Base-by-base conservation (phyloP, 2,113 vertebrate species). In the Pterocles burchelli region DNA sequence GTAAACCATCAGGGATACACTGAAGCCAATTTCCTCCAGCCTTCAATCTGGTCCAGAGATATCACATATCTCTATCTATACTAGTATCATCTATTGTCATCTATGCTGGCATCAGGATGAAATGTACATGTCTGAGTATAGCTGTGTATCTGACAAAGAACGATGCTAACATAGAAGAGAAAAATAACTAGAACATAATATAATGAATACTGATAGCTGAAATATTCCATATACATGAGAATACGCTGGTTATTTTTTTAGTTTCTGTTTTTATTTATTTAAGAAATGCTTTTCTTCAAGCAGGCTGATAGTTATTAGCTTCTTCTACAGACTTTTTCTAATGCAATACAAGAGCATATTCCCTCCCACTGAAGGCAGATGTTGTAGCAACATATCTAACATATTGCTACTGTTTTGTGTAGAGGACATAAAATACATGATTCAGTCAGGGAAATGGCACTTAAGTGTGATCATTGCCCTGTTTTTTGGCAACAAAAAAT, bases 11-110 rank as follows among this genome's bases (percentile, higher is more conserved):
- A 90, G 75, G 41, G 59, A 57, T 55, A 36, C 22, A 63, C 28
- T 36, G 88, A 96, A 96, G 54, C 18, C 82, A 93, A 94, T 97
- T 96, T 96, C 48, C 63, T 90, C 45, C 55, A 80, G 51, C 63
- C 93, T 87, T 77, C 89, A 87, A 85, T 92, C 66, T 70, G 70
- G 41, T 46, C 76, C 33, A 29, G 48, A 87, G 86, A 81, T 81
- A 86, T 29, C 18, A 83, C 77, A 63, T 84, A 33, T 34, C 63
- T 61, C 45, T 87, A 33, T 86, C 85, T 70, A 6, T 29, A 49
- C 75, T 73, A 34, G 28, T 49, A 88, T 80, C 36, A 57, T 72
- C 57, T 55, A 62, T 28, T 54, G 63, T 78, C 36, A 61, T 45
- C 71, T 65, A 10, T 43, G 51, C 29, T 20, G 52, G 21, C 51